A percentile compares a stretch with the other conserved stretches of the same genome.
phyloP scores from a whole-genome alignment of 2,797 vertebrate species.

The Neosilurus hyrtlii region DNA sequence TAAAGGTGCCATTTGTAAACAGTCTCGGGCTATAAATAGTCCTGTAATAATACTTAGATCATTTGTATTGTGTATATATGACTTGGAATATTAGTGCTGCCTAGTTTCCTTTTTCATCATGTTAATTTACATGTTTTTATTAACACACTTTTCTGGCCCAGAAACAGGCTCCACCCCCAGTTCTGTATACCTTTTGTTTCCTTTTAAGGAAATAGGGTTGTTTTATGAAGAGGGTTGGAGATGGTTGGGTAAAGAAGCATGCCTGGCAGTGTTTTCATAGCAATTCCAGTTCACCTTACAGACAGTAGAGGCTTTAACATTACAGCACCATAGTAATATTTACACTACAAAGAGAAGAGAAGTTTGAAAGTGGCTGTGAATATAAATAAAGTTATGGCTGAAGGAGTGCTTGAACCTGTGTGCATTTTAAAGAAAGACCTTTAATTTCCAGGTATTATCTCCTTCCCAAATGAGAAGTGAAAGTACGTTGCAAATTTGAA shows the following conservation, averaged over 20 bases:
- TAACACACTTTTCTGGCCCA: background rate
- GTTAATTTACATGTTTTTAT: too few species aligned
- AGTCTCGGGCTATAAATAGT: background rate
- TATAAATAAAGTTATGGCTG: background rate
- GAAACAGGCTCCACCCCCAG: slow-evolving; percentile 5
- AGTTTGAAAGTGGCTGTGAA: background rate
- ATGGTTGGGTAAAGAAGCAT: background rate
- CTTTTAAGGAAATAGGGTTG: background rate
- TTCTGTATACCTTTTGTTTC: background rate
- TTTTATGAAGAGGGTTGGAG: background rate
- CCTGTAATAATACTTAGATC: background rate
- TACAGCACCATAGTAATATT: background rate
- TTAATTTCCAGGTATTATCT: background rate
- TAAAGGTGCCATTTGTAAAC: background rate
- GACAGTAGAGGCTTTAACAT: background rate
- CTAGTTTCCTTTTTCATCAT: background rate
- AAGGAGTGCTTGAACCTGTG: background rate
- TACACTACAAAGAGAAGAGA: background rate
- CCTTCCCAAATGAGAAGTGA: background rate
- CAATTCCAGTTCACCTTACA: background rate
- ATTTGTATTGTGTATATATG: background rate
- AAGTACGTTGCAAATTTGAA: background rate
- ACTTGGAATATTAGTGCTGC: background rate
- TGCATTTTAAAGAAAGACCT: background rate
- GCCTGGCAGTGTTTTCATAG: background rate